phyloP scores from a whole-genome alignment of 2,797 vertebrate species.

The Mico argentatus region DNA sequence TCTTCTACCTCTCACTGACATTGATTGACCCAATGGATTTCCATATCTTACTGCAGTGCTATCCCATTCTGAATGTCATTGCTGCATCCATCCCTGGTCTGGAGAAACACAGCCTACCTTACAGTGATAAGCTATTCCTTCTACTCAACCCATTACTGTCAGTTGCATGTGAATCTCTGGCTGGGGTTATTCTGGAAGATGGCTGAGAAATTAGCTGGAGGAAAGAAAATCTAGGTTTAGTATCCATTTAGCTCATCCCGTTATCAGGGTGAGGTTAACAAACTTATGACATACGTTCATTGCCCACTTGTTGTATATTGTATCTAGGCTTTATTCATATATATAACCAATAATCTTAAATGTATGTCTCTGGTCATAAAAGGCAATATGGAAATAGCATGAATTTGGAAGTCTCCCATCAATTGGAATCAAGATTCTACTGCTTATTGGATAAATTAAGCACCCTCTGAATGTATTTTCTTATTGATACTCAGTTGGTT shows the following conservation, averaged over 20 bases:
- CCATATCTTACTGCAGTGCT: neutral
- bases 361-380: neutral
- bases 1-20: neutral
- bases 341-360: neutral
- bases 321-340: neutral
- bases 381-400: neutral
- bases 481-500: neutral
- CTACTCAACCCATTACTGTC: neutral
- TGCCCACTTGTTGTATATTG: neutral
- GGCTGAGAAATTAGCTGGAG: neutral
- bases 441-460: neutral
- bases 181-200: fast-evolving
- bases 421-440: neutral
- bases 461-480: neutral
- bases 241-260: neutral
- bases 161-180: neutral
- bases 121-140: neutral
- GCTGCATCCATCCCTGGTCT: neutral
- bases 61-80: neutral
- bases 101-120: neutral
- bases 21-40: neutral
- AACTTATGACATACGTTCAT: neutral
- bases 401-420: neutral
- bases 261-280: neutral
- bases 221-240: neutral